These are phyloP conservation scores for Conistra vaccinii DNA, from an alignment of 2,888 invertebrate species.

Conservation along the genomic window DNA sequence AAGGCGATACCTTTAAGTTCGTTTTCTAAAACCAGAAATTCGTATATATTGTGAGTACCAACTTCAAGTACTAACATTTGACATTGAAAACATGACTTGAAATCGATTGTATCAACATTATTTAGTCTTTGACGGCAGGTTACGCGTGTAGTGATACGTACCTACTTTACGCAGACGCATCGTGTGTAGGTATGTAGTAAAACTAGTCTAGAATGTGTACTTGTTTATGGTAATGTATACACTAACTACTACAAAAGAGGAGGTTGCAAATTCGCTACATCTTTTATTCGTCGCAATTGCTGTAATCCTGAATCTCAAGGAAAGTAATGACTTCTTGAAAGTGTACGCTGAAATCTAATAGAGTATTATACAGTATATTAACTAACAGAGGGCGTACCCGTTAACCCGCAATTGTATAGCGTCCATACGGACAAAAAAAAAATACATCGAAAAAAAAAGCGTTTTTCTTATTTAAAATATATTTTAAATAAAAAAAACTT, in stretches of 20 bases:
- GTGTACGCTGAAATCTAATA: not conserved
- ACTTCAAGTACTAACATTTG: not conserved
- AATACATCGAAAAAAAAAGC: too few species aligned
- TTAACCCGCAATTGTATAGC: too few species aligned
- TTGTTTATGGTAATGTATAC: slow-evolving; percentile 34
- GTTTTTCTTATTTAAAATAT: too few species aligned
- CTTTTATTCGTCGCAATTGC: not conserved
- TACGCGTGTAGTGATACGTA: slow-evolving; percentile 48
- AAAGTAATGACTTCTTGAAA: not conserved
- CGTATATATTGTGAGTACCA: not conserved
- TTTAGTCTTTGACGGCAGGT: slow-evolving; percentile 52
- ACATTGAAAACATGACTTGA: not conserved
- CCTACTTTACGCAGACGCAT: slow-evolving; percentile 25
- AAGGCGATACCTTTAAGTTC: not conserved
- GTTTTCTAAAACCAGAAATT: not conserved
- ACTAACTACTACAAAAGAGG: not conserved
- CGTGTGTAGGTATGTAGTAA: slow-evolving; percentile 11
- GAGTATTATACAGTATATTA: too few species aligned
- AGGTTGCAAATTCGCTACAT: slow-evolving; percentile 10
- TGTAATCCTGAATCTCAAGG: not conserved
- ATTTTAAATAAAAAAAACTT: too few species aligned
- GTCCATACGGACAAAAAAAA: too few species aligned
- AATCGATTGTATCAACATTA: slow-evolving; percentile 15
- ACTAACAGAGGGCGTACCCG: too few species aligned
- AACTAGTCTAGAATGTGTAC: slow-evolving; percentile 29